phyloP scores from a whole-genome alignment of 2,888 invertebrate species.

The Epistrophe eligans region DNA sequence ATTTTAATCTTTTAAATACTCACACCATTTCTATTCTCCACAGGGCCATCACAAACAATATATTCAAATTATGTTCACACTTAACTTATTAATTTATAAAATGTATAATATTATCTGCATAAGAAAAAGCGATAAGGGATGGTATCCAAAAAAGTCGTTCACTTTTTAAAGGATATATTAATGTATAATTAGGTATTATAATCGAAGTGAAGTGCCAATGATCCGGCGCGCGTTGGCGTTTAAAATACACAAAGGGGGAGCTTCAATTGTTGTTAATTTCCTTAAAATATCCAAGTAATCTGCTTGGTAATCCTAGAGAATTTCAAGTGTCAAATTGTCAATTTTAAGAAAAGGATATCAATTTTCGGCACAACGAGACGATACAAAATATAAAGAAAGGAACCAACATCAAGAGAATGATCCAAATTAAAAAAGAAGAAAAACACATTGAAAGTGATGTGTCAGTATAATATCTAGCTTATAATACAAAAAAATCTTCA shows the following conservation, averaged over 20 bases:
- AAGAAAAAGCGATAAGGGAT: background rate
- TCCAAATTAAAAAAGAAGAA: constrained; percentile 18
- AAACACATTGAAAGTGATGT: background rate
- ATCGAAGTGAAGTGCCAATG: background rate
- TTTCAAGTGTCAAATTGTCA: constrained; percentile 74
- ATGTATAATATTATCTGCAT: background rate
- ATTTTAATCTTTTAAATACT: too few relatives aligned
- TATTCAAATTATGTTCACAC: constrained; percentile 6
- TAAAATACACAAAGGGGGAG: constrained; percentile 54
- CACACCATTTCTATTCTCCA: too few relatives aligned
- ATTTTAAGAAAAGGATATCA: constrained; percentile 67
- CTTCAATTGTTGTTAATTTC: constrained; percentile 69
- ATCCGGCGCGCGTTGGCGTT: background rate
- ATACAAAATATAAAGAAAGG: constrained; percentile 21
- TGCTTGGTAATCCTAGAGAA: constrained; percentile 55
- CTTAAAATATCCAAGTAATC: constrained; percentile 69
- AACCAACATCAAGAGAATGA: constrained; percentile 27
- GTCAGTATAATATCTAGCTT: background rate
- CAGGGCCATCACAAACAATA: too few relatives aligned
- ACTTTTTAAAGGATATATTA: background rate
- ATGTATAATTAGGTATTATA: background rate
- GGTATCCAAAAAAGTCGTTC: too few relatives aligned
- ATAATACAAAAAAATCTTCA: background rate
- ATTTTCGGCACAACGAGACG: constrained; percentile 56
- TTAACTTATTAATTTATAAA: constrained; percentile 1